Conservation (phyloP, 2,888 invertebrate genomes). For the Dilophus febrilis region DNA sequence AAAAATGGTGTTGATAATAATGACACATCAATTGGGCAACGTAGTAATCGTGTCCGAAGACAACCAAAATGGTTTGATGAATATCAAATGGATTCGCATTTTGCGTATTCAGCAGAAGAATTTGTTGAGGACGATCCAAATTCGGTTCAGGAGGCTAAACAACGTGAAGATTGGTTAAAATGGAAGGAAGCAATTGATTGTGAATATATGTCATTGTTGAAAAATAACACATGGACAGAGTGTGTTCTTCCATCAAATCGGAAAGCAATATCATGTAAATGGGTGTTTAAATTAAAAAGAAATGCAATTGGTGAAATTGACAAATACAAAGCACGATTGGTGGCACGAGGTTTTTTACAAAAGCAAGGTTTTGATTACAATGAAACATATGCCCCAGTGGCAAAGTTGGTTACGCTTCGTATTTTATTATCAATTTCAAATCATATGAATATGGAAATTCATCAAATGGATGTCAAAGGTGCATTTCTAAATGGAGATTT, state of each 20-base stretch:
- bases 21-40: too few species aligned
- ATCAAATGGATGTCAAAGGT: constrained; percentile 5
- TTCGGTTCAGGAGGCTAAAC: constrained; percentile 5
- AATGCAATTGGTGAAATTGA: too few species aligned
- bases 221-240: constrained; percentile 11
- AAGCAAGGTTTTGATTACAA: constrained; percentile 9
- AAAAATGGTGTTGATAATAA: too few species aligned
- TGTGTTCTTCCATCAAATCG: constrained; percentile 9
- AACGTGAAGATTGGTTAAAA: constrained; percentile 4
- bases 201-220: constrained; percentile 12
- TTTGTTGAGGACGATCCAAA: constrained; percentile 6
- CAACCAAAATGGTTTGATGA: constrained; percentile 1
- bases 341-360: constrained; percentile 10
- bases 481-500: constrained; percentile 4
- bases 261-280: constrained; percentile 7
- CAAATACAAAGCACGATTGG: constrained; percentile 11
- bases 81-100: background rate
- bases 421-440: constrained; percentile 10
- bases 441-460: constrained; percentile 9
- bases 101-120: constrained; percentile 5
- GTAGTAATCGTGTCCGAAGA: background rate
- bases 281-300: constrained; percentile 5
- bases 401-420: constrained; percentile 9
- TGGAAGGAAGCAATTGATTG: constrained; percentile 14
- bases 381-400: constrained; percentile 10